Conservation (phyloP, 2,797 vertebrate genomes). For the Lycodopsis pacificus region DNA sequence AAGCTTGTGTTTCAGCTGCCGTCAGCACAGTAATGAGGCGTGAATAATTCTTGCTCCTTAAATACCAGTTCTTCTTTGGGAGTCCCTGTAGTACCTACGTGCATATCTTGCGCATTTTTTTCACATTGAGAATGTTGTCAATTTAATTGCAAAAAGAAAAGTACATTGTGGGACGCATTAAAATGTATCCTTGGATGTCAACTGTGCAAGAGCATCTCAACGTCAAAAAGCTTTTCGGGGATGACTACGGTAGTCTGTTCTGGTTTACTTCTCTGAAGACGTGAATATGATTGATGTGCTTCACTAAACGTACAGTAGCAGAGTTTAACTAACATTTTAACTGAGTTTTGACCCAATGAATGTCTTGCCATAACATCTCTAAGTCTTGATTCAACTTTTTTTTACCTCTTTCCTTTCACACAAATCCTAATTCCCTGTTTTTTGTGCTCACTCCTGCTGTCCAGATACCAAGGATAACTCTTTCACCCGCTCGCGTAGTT, state of each 20-base stretch:
- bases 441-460: constrained; percentile 25
- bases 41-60: constrained; percentile 48
- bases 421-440: constrained; percentile 12
- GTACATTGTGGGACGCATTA: not conserved
- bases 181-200: constrained; percentile 1
- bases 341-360: constrained; percentile 2
- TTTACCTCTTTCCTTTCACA: not conserved
- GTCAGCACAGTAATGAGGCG: constrained; percentile 49
- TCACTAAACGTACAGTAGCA: not conserved
- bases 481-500: constrained; percentile 95
- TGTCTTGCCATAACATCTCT: constrained; percentile 34
- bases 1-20: constrained; percentile 43
- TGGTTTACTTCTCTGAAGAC: constrained; percentile 6
- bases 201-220: constrained; percentile 50
- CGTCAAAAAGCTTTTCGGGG: constrained; percentile 53
- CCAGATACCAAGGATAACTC: constrained; percentile 94
- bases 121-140: constrained; percentile 58
- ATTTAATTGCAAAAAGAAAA: constrained; percentile 5
- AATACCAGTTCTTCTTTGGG: constrained; percentile 33
- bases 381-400: not conserved
- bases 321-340: constrained; percentile 24
- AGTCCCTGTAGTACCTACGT: constrained; percentile 19
- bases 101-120: constrained; percentile 29
- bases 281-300: not conserved
- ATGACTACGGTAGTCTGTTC: not conserved